phyloP scores from a whole-genome alignment of 1,140 invertebrate genomes.

The Lepidotrigona ventralis region DNA sequence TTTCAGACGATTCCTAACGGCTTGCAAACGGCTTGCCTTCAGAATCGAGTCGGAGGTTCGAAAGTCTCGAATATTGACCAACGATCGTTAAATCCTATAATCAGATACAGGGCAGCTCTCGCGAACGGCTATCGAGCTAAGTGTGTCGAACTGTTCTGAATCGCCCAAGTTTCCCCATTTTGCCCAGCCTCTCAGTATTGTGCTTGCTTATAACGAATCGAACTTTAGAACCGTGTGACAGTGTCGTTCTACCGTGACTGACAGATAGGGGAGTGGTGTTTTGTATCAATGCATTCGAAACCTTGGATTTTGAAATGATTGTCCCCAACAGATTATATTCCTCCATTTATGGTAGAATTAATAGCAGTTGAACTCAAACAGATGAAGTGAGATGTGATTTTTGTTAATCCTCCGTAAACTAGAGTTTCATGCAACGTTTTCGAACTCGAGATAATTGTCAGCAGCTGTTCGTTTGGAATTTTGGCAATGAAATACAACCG shows the following conservation, averaged over 20 bases:
- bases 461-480: no score
- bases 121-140: not conserved
- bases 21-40: conserved; percentile 12
- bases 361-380: no score
- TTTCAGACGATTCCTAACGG: not conserved
- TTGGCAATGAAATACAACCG: no score
- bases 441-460: no score
- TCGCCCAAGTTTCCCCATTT: not conserved
- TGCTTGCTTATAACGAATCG: not conserved
- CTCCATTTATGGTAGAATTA: no score
- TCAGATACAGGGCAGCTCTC: not conserved
- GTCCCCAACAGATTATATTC: no score
- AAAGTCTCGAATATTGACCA: conserved; percentile 8
- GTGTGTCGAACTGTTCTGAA: not conserved
- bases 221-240: not conserved
- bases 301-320: no score
- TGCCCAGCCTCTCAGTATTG: no score
- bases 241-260: conserved; percentile 1
- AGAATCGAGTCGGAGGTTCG: not conserved
- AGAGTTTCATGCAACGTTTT: no score
- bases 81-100: conserved; percentile 19
- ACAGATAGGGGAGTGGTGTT: not conserved
- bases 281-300: no score
- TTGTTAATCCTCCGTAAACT: no score
- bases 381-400: no score